These are phyloP conservation scores for Bubo scandiacus DNA, from an alignment of 2,113 vertebrate species.

Conservation along the genomic window DNA sequence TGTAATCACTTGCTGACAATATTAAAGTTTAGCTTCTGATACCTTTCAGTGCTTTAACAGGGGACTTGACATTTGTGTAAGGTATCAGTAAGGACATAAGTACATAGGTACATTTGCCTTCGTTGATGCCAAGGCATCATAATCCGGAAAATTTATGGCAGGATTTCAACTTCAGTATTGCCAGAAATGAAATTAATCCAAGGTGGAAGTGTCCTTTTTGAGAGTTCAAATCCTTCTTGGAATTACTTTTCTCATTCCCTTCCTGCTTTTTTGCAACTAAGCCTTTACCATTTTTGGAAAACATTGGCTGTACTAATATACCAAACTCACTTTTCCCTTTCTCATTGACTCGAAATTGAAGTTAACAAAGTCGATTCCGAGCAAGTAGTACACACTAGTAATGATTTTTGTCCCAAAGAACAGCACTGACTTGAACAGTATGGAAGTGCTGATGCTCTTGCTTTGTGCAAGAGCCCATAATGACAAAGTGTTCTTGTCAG, in stretches of 20 bases:
- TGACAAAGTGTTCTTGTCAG: slow-evolving; percentile 75
- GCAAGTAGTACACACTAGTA: slow-evolving; percentile 52
- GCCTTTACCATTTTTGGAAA: slow-evolving; percentile 57
- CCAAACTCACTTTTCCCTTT: slow-evolving; percentile 38
- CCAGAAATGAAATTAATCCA: slow-evolving; percentile 71
- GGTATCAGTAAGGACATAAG: slow-evolving; percentile 59
- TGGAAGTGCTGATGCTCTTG: slow-evolving; percentile 56
- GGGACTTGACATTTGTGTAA: slow-evolving; percentile 55
- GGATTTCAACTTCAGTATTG: slow-evolving; percentile 69
- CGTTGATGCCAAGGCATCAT: slow-evolving; percentile 64
- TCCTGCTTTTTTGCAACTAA: slow-evolving; percentile 64
- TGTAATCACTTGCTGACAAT: slow-evolving; percentile 36
- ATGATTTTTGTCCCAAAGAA: slow-evolving; percentile 66
- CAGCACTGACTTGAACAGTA: slow-evolving; percentile 43
- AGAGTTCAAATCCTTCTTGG: slow-evolving; percentile 59
- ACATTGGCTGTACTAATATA: slow-evolving; percentile 19
- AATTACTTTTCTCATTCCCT: slow-evolving; percentile 59
- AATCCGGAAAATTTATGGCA: slow-evolving; percentile 71
- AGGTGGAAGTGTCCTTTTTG: slow-evolving; percentile 70
- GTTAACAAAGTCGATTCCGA: slow-evolving; percentile 70
- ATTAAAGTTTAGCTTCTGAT: not conserved
- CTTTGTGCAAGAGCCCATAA: slow-evolving; percentile 65
- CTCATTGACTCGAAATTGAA: slow-evolving; percentile 70
- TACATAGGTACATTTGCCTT: slow-evolving; percentile 47
- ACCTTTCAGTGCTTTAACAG: slow-evolving; percentile 23